Percentiles rank a stretch among this genome's conserved stretches.
These are phyloP conservation scores for Sphecodes monilicornis DNA, from an alignment of 2,888 invertebrate species.

Conservation along the genomic window DNA sequence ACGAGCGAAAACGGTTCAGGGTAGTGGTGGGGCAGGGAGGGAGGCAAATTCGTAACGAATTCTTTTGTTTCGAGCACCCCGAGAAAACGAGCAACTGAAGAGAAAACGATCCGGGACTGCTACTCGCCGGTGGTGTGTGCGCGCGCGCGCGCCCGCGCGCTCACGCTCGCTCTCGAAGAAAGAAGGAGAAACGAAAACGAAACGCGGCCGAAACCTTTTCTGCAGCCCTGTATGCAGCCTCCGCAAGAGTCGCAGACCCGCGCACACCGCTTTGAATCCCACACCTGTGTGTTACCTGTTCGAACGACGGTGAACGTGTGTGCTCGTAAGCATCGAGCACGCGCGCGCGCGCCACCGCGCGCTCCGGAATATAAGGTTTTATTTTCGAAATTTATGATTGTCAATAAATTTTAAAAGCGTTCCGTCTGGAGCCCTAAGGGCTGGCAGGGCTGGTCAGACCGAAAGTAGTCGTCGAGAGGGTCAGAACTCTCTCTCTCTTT, in stretches of 20 bases:
- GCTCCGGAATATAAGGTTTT: slow-evolving; percentile 83
- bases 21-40: slow-evolving; percentile 43
- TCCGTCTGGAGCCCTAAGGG: slow-evolving; percentile 84
- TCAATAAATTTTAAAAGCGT: slow-evolving; percentile 85
- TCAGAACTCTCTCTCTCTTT: slow-evolving; percentile 50
- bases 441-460: slow-evolving; percentile 82
- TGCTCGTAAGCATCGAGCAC: slow-evolving; percentile 40
- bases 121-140: slow-evolving; percentile 63
- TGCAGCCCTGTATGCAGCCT: slow-evolving; percentile 68
- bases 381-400: slow-evolving; percentile 85
- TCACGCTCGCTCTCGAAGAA: slow-evolving; percentile 10
- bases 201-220: slow-evolving; percentile 69
- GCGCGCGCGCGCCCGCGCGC: slow-evolving; percentile 21
- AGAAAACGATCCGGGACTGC: slow-evolving; percentile 70
- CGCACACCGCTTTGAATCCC: background rate
- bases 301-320: slow-evolving; percentile 21
- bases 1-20: slow-evolving; percentile 51
- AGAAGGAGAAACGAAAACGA: slow-evolving; percentile 53
- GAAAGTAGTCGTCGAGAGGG: slow-evolving; percentile 77
- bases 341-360: slow-evolving; percentile 48
- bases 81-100: slow-evolving; percentile 77
- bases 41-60: slow-evolving; percentile 82
- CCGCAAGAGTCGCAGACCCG: slow-evolving; percentile 68
- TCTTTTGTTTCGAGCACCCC: slow-evolving; percentile 82
- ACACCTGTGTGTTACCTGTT: background rate